Conservation (phyloP, 2,113 vertebrate genomes). For the Uropsilus gracilis region DNA sequence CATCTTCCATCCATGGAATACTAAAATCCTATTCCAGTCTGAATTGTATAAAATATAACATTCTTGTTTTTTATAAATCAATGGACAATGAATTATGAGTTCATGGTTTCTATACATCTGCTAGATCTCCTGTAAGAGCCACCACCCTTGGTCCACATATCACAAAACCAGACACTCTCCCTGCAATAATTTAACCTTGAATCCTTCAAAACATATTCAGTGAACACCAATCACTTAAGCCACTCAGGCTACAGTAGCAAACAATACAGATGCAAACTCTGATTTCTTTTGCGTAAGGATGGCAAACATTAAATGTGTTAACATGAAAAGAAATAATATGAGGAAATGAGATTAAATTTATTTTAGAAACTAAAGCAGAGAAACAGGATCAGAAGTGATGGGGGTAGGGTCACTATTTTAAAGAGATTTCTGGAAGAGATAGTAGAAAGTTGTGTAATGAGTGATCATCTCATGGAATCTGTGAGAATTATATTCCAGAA, state of each 20-base stretch:
- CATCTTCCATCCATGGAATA: neutral
- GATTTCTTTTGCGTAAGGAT: neutral
- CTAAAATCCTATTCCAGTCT: neutral
- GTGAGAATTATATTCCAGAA: neutral
- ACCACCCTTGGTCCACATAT: neutral
- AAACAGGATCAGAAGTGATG: neutral
- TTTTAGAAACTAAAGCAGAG: neutral
- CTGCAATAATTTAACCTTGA: neutral
- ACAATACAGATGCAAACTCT: neutral
- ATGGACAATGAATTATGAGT: neutral
- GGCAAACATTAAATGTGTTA: neutral
- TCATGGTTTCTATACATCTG: neutral
- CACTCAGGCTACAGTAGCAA: neutral
- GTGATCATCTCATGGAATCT: neutral
- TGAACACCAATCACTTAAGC: neutral
- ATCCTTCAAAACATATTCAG: neutral
- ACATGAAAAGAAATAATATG: neutral
- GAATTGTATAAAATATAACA: conserved; percentile 10
- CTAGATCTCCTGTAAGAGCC: neutral
- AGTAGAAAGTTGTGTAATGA: neutral
- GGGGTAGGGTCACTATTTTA: neutral
- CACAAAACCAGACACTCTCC: neutral
- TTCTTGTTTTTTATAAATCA: neutral
- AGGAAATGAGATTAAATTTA: neutral
- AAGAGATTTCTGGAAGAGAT: neutral